phyloP scores from a whole-genome alignment of 1,140 invertebrate species.

The Diorhabda carinulata region DNA sequence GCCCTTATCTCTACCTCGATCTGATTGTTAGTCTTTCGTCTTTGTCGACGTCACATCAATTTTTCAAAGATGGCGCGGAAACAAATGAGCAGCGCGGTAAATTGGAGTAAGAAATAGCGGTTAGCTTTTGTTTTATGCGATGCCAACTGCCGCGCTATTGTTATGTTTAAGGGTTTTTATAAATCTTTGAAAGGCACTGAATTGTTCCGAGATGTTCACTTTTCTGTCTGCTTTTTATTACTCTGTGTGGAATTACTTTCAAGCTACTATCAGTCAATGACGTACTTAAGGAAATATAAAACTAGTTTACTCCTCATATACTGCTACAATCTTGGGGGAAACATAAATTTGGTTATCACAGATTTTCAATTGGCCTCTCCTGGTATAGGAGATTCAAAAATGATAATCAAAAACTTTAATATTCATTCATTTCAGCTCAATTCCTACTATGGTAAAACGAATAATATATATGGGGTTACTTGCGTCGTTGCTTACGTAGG shows the following conservation, averaged over 20 bases:
- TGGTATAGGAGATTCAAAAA: too few species aligned
- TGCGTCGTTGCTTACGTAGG: too few species aligned
- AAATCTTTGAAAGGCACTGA: slow-evolving; percentile 42
- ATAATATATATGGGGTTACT: too few species aligned
- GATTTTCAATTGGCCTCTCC: too few species aligned
- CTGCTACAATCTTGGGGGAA: too few species aligned
- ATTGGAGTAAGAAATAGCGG: slow-evolving; percentile 50
- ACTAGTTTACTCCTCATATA: too few species aligned
- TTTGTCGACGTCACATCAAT: slow-evolving; percentile 48
- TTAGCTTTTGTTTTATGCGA: slow-evolving; percentile 49
- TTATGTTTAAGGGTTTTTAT: slow-evolving; percentile 47
- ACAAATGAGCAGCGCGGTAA: slow-evolving; percentile 48
- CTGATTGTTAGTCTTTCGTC: slow-evolving; percentile 45
- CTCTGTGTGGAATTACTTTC: slow-evolving; percentile 38
- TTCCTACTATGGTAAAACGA: too few species aligned
- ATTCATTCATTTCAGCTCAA: too few species aligned
- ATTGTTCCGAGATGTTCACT: slow-evolving; percentile 31
- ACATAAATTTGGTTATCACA: too few species aligned
- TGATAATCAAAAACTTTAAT: too few species aligned
- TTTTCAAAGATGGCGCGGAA: slow-evolving; percentile 48
- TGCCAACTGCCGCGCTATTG: slow-evolving; percentile 45
- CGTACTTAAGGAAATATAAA: slow-evolving; percentile 1
- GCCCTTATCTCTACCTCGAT: slow-evolving; percentile 37
- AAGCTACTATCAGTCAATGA: slow-evolving; percentile 4
- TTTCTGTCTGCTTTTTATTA: slow-evolving; percentile 42